Conservation (phyloP, 2,888 invertebrate species). For the Tridacna gigas region DNA sequence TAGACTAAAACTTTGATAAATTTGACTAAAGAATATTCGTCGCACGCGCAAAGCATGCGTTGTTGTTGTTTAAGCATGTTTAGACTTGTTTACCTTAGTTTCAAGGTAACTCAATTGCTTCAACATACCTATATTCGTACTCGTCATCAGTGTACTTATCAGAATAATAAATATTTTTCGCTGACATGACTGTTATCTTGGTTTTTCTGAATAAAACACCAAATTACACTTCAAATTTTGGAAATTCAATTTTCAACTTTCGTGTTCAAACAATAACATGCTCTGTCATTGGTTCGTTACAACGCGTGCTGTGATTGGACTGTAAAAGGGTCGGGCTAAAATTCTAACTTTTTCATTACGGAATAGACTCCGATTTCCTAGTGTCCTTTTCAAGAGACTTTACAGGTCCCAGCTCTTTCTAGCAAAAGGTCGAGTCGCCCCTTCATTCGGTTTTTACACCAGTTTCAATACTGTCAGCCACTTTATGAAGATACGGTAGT, state of each 20-base stretch:
- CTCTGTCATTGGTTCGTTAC: not conserved
- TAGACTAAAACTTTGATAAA: too few species aligned
- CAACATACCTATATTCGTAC: slow-evolving; percentile 93
- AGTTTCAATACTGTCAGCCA: too few species aligned
- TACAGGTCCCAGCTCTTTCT: too few species aligned
- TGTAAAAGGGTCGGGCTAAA: not conserved
- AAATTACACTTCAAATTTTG: not conserved
- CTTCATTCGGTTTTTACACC: too few species aligned
- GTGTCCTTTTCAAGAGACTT: too few species aligned
- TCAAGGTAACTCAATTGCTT: not conserved
- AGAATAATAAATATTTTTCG: slow-evolving; percentile 95
- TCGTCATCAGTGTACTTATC: slow-evolving; percentile 96
- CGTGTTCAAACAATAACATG: slow-evolving; percentile 4
- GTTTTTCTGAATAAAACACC: not conserved
- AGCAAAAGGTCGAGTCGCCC: too few species aligned
- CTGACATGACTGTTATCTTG: slow-evolving; percentile 82
- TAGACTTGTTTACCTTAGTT: not conserved
- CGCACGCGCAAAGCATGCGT: too few species aligned
- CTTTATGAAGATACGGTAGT: too few species aligned
- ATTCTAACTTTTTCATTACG: not conserved
- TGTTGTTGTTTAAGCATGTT: not conserved
- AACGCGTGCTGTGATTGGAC: slow-evolving; percentile 1
- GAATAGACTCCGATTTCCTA: not conserved
- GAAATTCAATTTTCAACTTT: slow-evolving; percentile 10
- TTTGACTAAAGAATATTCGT: too few species aligned